These are phyloP conservation scores for Enteromius mattozi DNA, from an alignment of 2,797 vertebrate genomes.

Conservation along the genomic window DNA sequence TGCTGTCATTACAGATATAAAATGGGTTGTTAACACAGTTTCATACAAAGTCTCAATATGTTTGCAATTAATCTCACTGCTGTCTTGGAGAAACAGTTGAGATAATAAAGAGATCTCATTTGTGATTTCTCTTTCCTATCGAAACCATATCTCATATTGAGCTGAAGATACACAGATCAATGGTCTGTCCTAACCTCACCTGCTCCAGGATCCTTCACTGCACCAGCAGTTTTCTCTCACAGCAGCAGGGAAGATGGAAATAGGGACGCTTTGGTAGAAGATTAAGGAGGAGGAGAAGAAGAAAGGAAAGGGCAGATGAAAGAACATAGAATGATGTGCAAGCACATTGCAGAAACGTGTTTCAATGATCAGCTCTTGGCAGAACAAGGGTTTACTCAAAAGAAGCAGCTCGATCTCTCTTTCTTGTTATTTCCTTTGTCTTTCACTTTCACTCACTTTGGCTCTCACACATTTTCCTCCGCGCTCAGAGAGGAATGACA, in stretches of 20 bases:
- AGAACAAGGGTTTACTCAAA: background rate
- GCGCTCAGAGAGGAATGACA: background rate
- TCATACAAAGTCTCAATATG: background rate
- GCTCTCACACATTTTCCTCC: conserved; percentile 6
- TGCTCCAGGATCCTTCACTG: background rate
- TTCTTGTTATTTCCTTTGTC: background rate
- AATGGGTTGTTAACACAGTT: background rate
- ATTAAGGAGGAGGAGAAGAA: conserved; percentile 2
- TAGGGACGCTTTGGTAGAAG: conserved; percentile 4
- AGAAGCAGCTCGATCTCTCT: background rate
- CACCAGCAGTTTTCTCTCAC: background rate
- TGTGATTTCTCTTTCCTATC: background rate
- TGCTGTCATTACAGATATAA: background rate
- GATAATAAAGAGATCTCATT: background rate
- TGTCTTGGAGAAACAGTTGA: background rate
- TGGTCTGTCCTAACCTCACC: background rate
- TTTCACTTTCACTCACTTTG: background rate
- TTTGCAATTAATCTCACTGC: background rate
- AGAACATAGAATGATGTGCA: conserved; percentile 14
- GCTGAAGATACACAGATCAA: conserved; percentile 1
- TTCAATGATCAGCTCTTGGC: conserved; percentile 12
- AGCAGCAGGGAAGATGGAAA: background rate
- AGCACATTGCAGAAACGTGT: background rate
- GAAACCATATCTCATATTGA: background rate
- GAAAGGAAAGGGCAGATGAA: conserved; percentile 37